phyloP scores from a whole-genome alignment of 2,113 vertebrate species.

The Grantiella picta region DNA sequence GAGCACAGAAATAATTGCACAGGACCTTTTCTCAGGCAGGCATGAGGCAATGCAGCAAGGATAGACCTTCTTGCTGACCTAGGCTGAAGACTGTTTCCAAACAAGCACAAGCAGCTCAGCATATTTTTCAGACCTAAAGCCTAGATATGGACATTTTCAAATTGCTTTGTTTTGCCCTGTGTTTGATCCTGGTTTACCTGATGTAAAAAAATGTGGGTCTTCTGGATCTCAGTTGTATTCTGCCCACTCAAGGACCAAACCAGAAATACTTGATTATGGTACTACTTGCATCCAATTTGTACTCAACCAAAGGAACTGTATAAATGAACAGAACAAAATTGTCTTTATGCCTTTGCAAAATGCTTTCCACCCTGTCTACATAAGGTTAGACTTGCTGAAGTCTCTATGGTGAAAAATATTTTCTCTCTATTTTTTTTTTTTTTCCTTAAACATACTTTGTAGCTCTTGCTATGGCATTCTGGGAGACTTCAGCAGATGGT shows the following conservation, averaged over 20 bases:
- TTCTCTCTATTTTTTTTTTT: background rate
- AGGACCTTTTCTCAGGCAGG: background rate
- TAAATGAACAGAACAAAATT: background rate
- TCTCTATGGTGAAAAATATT: background rate
- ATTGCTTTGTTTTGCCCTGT: conserved; percentile 6
- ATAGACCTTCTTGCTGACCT: background rate
- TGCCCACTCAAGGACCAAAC: background rate
- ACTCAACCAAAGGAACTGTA: background rate
- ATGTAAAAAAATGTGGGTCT: conserved; percentile 30
- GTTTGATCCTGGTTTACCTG: background rate
- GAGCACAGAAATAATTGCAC: background rate
- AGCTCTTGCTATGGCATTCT: background rate
- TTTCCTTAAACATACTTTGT: background rate
- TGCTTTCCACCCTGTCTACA: background rate
- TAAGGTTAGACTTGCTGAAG: background rate
- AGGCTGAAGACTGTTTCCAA: background rate
- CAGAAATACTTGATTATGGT: conserved; percentile 36
- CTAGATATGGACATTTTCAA: background rate
- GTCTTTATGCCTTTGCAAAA: background rate
- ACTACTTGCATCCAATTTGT: background rate
- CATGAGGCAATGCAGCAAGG: background rate
- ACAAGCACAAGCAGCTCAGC: background rate
- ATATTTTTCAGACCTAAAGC: background rate
- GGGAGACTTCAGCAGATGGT: background rate
- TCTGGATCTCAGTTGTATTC: conserved; percentile 26